Conservation (phyloP, 1,140 invertebrate species). For the Scaptomyza montana region DNA sequence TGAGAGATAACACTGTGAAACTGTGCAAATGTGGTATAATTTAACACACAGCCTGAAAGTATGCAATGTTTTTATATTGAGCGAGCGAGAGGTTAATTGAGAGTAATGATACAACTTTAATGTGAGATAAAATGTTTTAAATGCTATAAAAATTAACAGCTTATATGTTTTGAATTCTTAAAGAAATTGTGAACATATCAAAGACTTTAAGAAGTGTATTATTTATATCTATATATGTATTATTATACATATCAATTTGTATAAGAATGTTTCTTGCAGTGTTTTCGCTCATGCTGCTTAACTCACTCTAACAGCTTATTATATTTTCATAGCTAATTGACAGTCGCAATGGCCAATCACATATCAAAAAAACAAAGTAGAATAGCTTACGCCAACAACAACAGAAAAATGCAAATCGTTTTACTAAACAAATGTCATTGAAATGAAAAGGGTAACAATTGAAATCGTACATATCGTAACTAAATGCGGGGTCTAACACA, state of each 20-base stretch:
- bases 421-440: conserved; percentile 51
- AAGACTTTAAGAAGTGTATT: too few relatives aligned
- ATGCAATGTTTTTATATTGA: conserved; percentile 43
- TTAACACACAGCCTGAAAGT: conserved; percentile 51
- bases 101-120: background rate
- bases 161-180: too few relatives aligned
- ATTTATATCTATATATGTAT: too few relatives aligned
- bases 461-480: conserved; percentile 17
- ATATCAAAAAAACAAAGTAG: too few relatives aligned
- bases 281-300: background rate
- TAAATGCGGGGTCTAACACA: conserved; percentile 15
- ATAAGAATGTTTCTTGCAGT: background rate
- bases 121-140: background rate
- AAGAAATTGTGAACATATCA: too few relatives aligned
- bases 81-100: background rate
- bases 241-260: too few relatives aligned
- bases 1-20: conserved; percentile 27
- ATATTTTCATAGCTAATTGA: conserved; percentile 72
- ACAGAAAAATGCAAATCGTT: conserved; percentile 42
- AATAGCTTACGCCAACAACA: background rate
- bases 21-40: conserved; percentile 7
- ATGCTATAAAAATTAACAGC: too few relatives aligned
- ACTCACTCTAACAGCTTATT: background rate
- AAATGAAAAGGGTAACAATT: conserved; percentile 63
- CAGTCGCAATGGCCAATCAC: conserved; percentile 45